These are phyloP conservation scores for Salvelinus alpinus DNA, from an alignment of 2,113 vertebrate genomes.

Conservation along the genomic window DNA sequence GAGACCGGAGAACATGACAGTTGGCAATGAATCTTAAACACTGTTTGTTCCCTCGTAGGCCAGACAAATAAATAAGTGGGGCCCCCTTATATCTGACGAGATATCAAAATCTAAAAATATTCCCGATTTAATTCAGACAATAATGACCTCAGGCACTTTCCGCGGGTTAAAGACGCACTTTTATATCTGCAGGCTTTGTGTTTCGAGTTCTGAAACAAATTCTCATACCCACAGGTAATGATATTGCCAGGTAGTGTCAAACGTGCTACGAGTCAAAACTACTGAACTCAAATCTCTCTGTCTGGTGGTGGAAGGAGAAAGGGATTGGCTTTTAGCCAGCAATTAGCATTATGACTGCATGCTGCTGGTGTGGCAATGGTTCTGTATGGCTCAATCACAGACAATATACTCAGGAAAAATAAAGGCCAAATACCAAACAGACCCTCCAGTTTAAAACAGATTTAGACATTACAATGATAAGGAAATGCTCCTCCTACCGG, in stretches of 20 bases:
- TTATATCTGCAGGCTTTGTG: conserved; percentile 42
- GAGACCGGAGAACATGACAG: conserved; percentile 64
- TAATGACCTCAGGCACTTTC: conserved; percentile 57
- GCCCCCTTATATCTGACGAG: conserved; percentile 42
- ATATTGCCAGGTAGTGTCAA: conserved; percentile 9
- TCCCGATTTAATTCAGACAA: conserved; percentile 66
- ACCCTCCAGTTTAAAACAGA: background rate
- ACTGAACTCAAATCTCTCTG: conserved; percentile 1
- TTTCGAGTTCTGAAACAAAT: conserved; percentile 40
- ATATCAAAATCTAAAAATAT: conserved; percentile 60
- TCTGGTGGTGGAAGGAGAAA: conserved; percentile 19
- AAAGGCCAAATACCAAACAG: conserved; percentile 30
- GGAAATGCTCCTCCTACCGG: background rate
- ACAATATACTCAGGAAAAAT: conserved; percentile 5
- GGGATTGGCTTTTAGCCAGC: conserved; percentile 34
- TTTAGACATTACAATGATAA: background rate
- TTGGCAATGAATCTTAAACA: conserved; percentile 65
- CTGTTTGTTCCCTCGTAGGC: conserved; percentile 61
- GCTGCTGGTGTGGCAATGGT: conserved; percentile 20
- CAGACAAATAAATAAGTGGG: conserved; percentile 47
- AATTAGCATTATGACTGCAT: conserved; percentile 48
- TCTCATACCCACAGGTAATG: conserved; percentile 44
- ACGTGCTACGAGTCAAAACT: background rate
- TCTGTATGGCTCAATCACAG: conserved; percentile 20
- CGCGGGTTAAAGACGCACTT: conserved; percentile 47